Evolutionary conservation across 1,140 invertebrate species (phyloP).

Genomic region (Trissolcus basalis): DNA sequence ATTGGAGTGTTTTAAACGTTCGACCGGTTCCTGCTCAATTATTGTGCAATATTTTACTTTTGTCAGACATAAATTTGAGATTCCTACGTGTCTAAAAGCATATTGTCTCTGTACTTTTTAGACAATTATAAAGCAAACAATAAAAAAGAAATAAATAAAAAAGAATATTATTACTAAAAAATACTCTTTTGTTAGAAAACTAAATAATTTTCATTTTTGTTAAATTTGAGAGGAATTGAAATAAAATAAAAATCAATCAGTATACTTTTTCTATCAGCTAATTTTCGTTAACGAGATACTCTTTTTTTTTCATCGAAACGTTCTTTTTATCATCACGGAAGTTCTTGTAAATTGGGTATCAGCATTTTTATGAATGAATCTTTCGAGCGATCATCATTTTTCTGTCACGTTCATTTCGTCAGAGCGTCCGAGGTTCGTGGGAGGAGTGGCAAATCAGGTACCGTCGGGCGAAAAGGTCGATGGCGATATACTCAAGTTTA

Average conservation of each 20-base stretch:
- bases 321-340: slow-evolving; percentile 15
- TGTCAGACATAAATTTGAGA: slow-evolving; percentile 11
- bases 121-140: not conserved
- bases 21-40: slow-evolving; percentile 21
- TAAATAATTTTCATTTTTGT: too few relatives aligned
- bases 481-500: slow-evolving; percentile 46
- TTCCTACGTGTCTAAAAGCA: not conserved
- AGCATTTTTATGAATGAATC: slow-evolving; percentile 40
- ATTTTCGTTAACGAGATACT: not conserved
- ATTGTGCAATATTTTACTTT: slow-evolving; percentile 22
- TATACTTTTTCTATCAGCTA: too few relatives aligned
- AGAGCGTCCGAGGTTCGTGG: slow-evolving; percentile 28
- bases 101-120: not conserved
- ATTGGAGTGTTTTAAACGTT: not conserved
- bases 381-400: slow-evolving; percentile 15
- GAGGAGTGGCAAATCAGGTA: slow-evolving; percentile 44
- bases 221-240: not conserved
- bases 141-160: not conserved
- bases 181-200: too few relatives aligned
- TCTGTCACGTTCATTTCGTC: slow-evolving; percentile 40
- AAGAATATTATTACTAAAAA: too few relatives aligned
- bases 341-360: slow-evolving; percentile 3
- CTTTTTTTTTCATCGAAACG: too few relatives aligned
- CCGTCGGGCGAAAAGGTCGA: slow-evolving; percentile 13
- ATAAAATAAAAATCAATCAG: too few relatives aligned